These are phyloP conservation scores for Aphelenchoides fujianensis DNA, from an alignment of 1,140 invertebrate species.

Conservation along the genomic window DNA sequence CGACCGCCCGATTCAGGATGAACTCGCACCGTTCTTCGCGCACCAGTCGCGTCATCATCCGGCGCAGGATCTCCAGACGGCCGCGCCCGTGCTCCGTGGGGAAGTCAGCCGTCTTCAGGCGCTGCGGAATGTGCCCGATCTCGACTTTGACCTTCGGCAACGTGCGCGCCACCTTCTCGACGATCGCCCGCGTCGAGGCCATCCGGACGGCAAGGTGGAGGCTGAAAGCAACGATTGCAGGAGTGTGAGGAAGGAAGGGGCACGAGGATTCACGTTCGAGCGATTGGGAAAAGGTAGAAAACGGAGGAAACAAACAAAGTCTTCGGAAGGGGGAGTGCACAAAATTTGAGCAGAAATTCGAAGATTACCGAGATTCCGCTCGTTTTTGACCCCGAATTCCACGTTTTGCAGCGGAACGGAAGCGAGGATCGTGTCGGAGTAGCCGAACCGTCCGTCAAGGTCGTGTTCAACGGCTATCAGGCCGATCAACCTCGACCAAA, in stretches of 20 bases:
- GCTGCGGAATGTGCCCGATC: constrained; percentile 54
- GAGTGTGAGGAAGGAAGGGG: no score
- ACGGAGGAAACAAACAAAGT: not conserved
- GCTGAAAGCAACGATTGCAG: not conserved
- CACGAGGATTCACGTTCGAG: no score
- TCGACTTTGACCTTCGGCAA: constrained; percentile 46
- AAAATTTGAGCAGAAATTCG: no score
- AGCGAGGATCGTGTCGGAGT: no score
- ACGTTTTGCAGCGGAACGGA: no score
- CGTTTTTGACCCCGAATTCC: no score
- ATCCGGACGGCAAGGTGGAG: not conserved
- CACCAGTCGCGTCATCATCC: constrained; percentile 51
- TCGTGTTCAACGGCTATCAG: no score
- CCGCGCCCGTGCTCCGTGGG: constrained; percentile 7
- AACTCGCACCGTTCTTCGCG: constrained; percentile 54
- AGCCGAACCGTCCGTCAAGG: no score
- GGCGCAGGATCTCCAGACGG: constrained; percentile 47
- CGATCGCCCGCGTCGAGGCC: constrained; percentile 10
- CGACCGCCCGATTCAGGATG: constrained; percentile 51
- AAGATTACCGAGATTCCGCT: no score
- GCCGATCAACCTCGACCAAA: no score
- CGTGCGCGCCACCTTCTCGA: constrained; percentile 24
- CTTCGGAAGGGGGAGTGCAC: no score
- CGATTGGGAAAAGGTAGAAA: not conserved
- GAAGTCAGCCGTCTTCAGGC: constrained; percentile 45